Evolutionary conservation across 2,888 invertebrate genomes (phyloP).

Genomic region (Thysanoteuthis rhombus): DNA sequence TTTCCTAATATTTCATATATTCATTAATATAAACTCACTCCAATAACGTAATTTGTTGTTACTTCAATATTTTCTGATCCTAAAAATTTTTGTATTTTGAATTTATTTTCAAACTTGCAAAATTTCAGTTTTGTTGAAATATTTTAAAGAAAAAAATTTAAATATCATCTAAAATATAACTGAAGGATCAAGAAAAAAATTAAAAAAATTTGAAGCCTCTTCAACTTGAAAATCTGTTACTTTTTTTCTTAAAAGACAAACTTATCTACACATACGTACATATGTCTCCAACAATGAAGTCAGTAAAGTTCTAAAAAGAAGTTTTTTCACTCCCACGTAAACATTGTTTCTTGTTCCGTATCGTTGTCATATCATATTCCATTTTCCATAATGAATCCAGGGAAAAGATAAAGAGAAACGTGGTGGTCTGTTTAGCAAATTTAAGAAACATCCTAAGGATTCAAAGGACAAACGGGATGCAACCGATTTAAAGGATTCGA

Average conservation of each 20-base stretch:
- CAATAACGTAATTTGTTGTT: background rate
- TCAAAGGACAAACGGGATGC: constrained; percentile 23
- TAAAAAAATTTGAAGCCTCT: too few species aligned
- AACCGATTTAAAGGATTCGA: constrained; percentile 28
- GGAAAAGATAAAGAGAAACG: constrained; percentile 24
- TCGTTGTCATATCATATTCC: background rate
- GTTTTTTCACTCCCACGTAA: too few species aligned
- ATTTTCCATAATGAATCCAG: background rate
- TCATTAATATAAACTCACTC: too few species aligned
- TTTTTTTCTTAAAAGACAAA: too few species aligned
- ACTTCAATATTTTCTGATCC: background rate
- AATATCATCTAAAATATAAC: too few species aligned
- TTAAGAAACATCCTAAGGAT: constrained; percentile 12
- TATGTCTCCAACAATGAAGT: background rate
- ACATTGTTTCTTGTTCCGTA: too few species aligned
- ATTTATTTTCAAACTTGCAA: background rate
- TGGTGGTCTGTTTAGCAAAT: constrained; percentile 24
- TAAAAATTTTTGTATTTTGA: background rate
- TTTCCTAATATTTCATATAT: background rate
- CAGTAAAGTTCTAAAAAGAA: background rate
- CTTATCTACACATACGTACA: too few species aligned
- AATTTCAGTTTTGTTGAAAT: too few species aligned
- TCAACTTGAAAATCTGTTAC: too few species aligned
- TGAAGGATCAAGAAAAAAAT: too few species aligned
- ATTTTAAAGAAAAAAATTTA: too few species aligned